These are phyloP conservation scores for Mactra quadrangularis DNA, from an alignment of 1,140 invertebrate genomes.

Conservation along the genomic window DNA sequence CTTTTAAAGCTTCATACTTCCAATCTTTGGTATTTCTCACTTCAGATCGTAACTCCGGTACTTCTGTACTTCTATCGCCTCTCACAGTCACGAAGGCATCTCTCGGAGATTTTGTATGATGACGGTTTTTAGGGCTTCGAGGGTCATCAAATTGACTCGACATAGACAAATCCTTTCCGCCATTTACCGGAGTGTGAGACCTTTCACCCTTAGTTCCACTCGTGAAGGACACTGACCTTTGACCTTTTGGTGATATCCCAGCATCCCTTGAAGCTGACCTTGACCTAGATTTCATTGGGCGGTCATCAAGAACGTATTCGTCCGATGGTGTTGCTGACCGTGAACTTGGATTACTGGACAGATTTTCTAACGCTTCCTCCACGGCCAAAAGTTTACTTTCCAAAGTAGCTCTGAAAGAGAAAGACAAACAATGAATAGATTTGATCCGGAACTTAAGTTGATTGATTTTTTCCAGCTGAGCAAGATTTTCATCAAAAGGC, in stretches of 20 bases:
- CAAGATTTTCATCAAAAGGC: too few relatives aligned
- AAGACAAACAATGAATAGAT: too few relatives aligned
- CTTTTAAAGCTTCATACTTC: slow-evolving; percentile 21
- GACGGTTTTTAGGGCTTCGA: slow-evolving; percentile 30
- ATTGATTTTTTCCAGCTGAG: too few relatives aligned
- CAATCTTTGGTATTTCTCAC: slow-evolving; percentile 11
- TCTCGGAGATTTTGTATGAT: slow-evolving; percentile 31
- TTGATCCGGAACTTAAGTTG: too few relatives aligned
- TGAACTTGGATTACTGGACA: slow-evolving; percentile 59
- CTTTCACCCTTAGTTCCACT: slow-evolving; percentile 53
- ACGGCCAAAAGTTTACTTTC: slow-evolving; percentile 58
- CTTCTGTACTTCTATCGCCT: slow-evolving; percentile 32
- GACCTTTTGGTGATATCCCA: slow-evolving; percentile 59
- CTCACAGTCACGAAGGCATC: slow-evolving; percentile 23
- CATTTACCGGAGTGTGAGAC: slow-evolving; percentile 25
- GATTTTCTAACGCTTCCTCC: slow-evolving; percentile 58
- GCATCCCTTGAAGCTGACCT: slow-evolving; percentile 48
- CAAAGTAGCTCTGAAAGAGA: slow-evolving; percentile 44
- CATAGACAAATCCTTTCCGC: not conserved
- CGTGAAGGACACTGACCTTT: slow-evolving; percentile 52
- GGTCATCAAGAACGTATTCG: slow-evolving; percentile 44
- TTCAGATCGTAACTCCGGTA: not conserved
- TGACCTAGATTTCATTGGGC: slow-evolving; percentile 43
- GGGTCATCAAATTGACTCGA: slow-evolving; percentile 44
- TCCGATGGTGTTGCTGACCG: slow-evolving; percentile 58